Percentiles rank a stretch among this genome's conserved stretches.
These are phyloP conservation scores for Panthera tigris DNA, from an alignment of 2,113 vertebrate species.

Conservation along the genomic window DNA sequence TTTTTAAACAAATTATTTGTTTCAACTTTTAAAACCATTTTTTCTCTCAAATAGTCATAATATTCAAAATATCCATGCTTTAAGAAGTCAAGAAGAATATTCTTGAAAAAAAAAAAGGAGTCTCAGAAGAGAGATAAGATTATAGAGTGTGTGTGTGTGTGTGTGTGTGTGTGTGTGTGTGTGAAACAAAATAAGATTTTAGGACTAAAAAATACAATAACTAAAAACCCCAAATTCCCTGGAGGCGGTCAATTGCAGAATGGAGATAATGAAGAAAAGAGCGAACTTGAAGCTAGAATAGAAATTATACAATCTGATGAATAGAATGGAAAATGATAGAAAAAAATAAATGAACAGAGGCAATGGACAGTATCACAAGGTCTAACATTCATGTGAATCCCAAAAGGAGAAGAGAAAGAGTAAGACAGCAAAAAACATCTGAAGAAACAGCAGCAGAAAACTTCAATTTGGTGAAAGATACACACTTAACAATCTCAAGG, in stretches of 20 bases:
- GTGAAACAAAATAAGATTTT: background rate
- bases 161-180: no score
- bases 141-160: background rate
- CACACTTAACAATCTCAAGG: background rate
- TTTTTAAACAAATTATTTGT: background rate
- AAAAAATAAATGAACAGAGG: background rate
- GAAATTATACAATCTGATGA: background rate
- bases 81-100: background rate
- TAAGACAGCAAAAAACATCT: background rate
- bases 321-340: background rate
- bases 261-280: background rate
- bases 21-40: constrained; percentile 16
- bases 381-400: background rate
- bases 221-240: background rate
- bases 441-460: background rate
- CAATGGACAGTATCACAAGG: background rate
- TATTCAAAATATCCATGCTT: background rate
- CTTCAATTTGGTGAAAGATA: background rate
- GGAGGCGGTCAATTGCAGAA: background rate
- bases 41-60: background rate
- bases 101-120: background rate
- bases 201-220: background rate
- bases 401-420: background rate
- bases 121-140: background rate
- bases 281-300: background rate